phyloP scores from a whole-genome alignment of 2,797 vertebrate species.

The Catostomus latipinnis region DNA sequence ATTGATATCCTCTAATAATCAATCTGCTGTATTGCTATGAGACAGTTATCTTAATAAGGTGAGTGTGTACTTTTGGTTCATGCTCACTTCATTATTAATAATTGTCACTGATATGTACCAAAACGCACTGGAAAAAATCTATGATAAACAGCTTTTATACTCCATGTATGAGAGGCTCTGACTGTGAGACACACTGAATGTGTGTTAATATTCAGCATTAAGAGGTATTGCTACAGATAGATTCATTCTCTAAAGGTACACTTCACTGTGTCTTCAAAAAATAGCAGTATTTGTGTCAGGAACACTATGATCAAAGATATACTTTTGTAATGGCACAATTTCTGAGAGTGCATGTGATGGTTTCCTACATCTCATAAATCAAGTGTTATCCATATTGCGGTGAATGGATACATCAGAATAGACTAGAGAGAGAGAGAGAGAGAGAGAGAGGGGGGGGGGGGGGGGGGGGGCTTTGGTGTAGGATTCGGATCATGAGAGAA shows the following conservation, averaged over 20 bases:
- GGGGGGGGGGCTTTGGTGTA: slow-evolving; percentile 57
- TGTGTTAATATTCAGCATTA: slow-evolving; percentile 48
- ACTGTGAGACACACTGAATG: slow-evolving; percentile 32
- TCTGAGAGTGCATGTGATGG: slow-evolving; percentile 25
- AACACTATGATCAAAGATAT: slow-evolving; percentile 38
- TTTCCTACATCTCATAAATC: slow-evolving; percentile 29
- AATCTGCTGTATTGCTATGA: slow-evolving; percentile 70
- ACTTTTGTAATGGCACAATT: slow-evolving; percentile 13
- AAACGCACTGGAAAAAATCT: slow-evolving; percentile 68
- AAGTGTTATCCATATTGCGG: slow-evolving; percentile 46
- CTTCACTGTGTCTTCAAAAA: slow-evolving; percentile 42
- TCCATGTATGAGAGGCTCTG: slow-evolving; percentile 60
- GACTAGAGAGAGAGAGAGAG: slow-evolving; percentile 51
- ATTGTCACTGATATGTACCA: slow-evolving; percentile 63
- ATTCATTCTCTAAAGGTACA: slow-evolving; percentile 39
- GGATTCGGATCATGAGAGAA: slow-evolving; percentile 57
- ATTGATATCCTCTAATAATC: slow-evolving; percentile 60
- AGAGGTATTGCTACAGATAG: slow-evolving; percentile 64
- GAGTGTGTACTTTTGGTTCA: slow-evolving; percentile 77
- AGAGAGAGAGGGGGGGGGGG: no score
- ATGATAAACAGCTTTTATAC: slow-evolving; percentile 49
- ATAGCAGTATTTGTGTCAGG: slow-evolving; percentile 9
- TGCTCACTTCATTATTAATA: slow-evolving; percentile 75
- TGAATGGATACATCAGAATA: slow-evolving; percentile 46
- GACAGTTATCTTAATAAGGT: slow-evolving; percentile 75